Conservation (phyloP, 2,888 invertebrate genomes). For the Ectemnius continuus region DNA sequence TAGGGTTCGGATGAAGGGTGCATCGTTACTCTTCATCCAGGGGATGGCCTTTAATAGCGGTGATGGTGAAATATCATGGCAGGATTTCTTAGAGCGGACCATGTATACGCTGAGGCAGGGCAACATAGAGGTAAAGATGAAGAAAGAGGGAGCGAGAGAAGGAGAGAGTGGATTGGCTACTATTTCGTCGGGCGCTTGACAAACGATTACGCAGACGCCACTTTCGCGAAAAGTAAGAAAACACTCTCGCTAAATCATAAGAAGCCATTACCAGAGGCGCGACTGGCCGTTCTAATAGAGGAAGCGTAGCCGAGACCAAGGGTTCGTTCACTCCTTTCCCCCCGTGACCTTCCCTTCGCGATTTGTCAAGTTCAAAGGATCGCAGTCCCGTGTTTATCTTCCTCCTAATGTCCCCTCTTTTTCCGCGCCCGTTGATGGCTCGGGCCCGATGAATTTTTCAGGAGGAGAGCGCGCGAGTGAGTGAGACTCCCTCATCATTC, state of each 20-base stretch:
- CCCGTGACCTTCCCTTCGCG: constrained; percentile 39
- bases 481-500: constrained; percentile 13
- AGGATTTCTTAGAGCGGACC: constrained; percentile 49
- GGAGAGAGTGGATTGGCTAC: constrained; percentile 54
- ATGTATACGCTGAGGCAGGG: constrained; percentile 6
- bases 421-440: constrained; percentile 29
- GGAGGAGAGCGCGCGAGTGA: constrained; percentile 4
- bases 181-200: constrained; percentile 68
- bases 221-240: constrained; percentile 69
- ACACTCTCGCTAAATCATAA: constrained; percentile 72
- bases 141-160: constrained; percentile 11
- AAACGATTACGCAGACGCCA: constrained; percentile 70
- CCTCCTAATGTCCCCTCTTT: constrained; percentile 44
- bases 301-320: constrained; percentile 37
- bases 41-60: constrained; percentile 72
- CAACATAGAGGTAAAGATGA: too few species aligned
- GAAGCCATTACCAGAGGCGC: constrained; percentile 63
- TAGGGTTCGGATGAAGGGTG: constrained; percentile 62
- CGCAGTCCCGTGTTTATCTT: constrained; percentile 55
- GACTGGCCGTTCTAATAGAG: constrained; percentile 49
- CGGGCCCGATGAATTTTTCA: constrained; percentile 57
- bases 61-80: constrained; percentile 73
- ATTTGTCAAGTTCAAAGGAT: constrained; percentile 62
- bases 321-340: constrained; percentile 46
- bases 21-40: constrained; percentile 71